Evolutionary conservation across 2,113 vertebrate species (phyloP).

Genomic region (Thalassarche chlororhynchos): DNA sequence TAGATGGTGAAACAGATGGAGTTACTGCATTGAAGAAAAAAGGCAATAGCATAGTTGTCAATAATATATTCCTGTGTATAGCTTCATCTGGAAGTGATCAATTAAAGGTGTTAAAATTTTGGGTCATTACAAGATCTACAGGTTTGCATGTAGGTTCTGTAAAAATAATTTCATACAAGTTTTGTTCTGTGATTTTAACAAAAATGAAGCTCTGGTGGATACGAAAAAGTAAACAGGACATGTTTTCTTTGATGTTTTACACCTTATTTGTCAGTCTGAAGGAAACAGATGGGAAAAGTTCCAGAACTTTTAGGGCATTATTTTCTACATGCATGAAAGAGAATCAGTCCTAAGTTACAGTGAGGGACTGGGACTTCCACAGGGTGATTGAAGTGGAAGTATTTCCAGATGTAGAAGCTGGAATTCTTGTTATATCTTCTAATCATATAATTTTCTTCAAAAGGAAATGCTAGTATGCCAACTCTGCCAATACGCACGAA

Average conservation of each 20-base stretch:
- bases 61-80: background rate
- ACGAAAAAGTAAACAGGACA: background rate
- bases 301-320: background rate
- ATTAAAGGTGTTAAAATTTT: background rate
- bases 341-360: background rate
- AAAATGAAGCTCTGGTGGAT: background rate
- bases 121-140: background rate
- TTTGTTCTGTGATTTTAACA: background rate
- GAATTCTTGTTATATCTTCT: background rate
- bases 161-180: background rate
- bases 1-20: background rate
- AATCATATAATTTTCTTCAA: background rate
- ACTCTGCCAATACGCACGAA: background rate
- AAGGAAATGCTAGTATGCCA: background rate
- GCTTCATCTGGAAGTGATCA: background rate
- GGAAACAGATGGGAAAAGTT: background rate
- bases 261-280: background rate
- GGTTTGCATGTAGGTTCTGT: background rate
- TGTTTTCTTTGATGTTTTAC: background rate
- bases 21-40: background rate
- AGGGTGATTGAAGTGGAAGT: background rate
- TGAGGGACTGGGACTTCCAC: background rate
- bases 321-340: background rate
- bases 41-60: background rate
- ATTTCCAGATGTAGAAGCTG: background rate